Evolutionary conservation across 2,888 invertebrate genomes (phyloP).

Genomic region (Augiades crinisus): DNA sequence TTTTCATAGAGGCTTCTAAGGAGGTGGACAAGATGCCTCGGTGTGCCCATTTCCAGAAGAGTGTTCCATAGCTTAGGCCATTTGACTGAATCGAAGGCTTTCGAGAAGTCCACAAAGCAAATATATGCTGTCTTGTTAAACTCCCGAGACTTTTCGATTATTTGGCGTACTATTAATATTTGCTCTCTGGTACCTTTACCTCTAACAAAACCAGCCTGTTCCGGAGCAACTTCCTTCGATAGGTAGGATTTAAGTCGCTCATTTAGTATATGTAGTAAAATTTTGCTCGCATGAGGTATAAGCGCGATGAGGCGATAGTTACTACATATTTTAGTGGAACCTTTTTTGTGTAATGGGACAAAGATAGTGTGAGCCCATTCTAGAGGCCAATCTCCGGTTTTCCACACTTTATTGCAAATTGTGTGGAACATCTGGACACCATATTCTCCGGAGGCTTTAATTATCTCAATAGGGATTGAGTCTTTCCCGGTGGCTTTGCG

Average conservation of each 20-base stretch:
- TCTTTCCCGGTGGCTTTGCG: not conserved
- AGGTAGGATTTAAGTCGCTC: slow-evolving; percentile 26
- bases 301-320: slow-evolving; percentile 32
- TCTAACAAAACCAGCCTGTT: slow-evolving; percentile 30
- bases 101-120: slow-evolving; percentile 24
- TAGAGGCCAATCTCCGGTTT: slow-evolving; percentile 27
- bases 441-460: not conserved
- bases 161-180: slow-evolving; percentile 25
- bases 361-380: slow-evolving; percentile 29
- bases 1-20: not conserved
- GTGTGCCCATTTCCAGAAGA: not conserved
- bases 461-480: not conserved
- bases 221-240: slow-evolving; percentile 22
- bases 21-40: not conserved
- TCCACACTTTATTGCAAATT: slow-evolving; percentile 28
- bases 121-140: slow-evolving; percentile 29
- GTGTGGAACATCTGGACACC: not conserved
- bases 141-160: slow-evolving; percentile 22
- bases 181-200: slow-evolving; percentile 30
- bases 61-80: not conserved
- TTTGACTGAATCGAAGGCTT: slow-evolving; percentile 15
- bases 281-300: slow-evolving; percentile 29
- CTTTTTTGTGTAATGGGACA: slow-evolving; percentile 6
- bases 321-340: slow-evolving; percentile 6
- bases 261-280: slow-evolving; percentile 25